Base-by-base conservation (phyloP, 2,797 vertebrate species). In the Bufotes viridis region DNA sequence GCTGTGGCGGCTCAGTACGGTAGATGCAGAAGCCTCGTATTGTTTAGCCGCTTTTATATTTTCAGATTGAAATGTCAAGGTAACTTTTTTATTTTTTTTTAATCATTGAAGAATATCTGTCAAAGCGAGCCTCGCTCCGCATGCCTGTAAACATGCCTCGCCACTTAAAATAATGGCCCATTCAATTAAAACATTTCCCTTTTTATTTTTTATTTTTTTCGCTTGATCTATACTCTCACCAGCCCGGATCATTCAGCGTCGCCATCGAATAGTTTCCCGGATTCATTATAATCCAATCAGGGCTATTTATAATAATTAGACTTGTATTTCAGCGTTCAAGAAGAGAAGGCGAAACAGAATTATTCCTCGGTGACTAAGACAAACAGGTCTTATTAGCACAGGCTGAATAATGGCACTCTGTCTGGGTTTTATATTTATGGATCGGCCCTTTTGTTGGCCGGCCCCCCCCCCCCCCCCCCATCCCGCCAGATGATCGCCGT, bases 281-380 rank as follows among this genome's bases (percentile, higher is more conserved):
- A 42, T 80, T 72, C 22, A 58, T 86, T 58, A 72, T 87, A 82
- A 87, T 87, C 34, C 70, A 87, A 76, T 87, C 34, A 24, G n/a
- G 70, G 63, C 15, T 24, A 86, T 86, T 82, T 49, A 24, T 65
- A 87, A 87, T 76, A 17, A 75, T 82, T 78, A 75, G 24, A 75
- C 34, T 42, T 26, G 82, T 75, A 26, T 55, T n/a, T 82, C 58
- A 18, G 42, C 60, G 51, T 13, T 34, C 53, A 80, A 81, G 76
- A 42, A 61, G 67, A 18, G 49, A 58, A 42, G 24, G 67, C 67
- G 65, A 76, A 82, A 82, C n/a, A 53, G 53, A 82, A 60, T 81
- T 51, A 82, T 26, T 53, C 67, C 78, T 18, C 78, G 1, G 17
- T 80, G 61, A 80, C 76, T n/a, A 80, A 75, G 69, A n/a, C n/a